These are phyloP conservation scores for Rhabdornis inornatus DNA, from an alignment of 2,113 vertebrate species.

Conservation along the genomic window DNA sequence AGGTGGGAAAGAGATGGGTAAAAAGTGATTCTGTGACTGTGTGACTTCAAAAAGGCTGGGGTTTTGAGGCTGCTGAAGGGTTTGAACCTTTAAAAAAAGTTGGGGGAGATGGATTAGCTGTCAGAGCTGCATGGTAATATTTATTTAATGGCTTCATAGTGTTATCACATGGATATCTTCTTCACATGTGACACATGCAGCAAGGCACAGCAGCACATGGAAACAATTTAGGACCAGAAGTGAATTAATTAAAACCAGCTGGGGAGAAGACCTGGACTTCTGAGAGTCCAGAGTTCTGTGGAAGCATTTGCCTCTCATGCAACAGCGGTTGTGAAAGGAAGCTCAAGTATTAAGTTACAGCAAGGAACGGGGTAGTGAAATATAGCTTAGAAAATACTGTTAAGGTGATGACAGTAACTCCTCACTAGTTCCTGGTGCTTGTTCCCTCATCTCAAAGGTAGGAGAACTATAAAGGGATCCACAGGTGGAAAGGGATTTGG, in stretches of 20 bases:
- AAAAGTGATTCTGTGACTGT: neutral
- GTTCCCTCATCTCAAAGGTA: neutral
- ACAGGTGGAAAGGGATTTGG: neutral
- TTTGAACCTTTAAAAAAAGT: neutral
- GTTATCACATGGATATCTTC: neutral
- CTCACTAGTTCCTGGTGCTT: neutral
- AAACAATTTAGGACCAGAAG: slow-evolving; percentile 2
- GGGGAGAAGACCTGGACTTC: neutral
- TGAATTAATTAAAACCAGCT: neutral
- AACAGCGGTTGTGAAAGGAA: neutral
- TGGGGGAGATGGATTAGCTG: neutral
- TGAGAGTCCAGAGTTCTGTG: neutral
- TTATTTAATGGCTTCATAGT: neutral
- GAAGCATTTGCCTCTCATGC: neutral
- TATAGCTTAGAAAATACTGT: neutral
- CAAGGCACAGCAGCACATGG: neutral
- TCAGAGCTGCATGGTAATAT: neutral
- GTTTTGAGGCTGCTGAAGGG: neutral
- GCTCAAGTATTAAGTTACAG: neutral
- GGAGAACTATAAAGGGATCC: neutral
- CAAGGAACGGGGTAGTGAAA: neutral
- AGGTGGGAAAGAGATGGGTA: neutral
- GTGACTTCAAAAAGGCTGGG: neutral
- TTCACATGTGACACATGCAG: neutral
- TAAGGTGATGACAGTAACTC: neutral